These are phyloP conservation scores for Acrocyrtus sp. DNA, from an alignment of 2,888 invertebrate species.

Conservation along the genomic window DNA sequence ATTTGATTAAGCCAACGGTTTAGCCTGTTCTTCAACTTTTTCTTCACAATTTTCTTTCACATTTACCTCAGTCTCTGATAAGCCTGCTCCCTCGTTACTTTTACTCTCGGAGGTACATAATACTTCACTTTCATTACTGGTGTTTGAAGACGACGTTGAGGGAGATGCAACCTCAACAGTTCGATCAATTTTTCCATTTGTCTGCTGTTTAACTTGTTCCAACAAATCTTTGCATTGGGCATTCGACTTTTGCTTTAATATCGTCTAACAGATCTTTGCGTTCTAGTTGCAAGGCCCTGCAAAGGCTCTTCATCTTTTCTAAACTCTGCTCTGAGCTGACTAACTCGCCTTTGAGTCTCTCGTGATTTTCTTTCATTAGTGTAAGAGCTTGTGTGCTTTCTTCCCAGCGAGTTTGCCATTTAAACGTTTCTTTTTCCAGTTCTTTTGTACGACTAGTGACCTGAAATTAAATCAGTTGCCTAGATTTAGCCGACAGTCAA, in stretches of 20 bases:
- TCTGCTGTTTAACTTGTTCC: constrained; percentile 8
- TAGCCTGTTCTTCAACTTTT: too few species aligned
- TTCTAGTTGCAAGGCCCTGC: constrained; percentile 60
- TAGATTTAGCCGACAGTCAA: background rate
- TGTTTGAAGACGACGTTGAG: background rate
- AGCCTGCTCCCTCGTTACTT: too few species aligned
- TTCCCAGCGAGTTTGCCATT: constrained; percentile 62
- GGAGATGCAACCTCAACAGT: background rate
- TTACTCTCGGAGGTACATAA: too few species aligned
- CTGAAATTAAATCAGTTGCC: constrained; percentile 29
- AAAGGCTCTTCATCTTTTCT: constrained; percentile 61
- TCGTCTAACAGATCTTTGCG: constrained; percentile 58
- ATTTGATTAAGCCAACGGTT: too few species aligned
- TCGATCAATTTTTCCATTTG: background rate
- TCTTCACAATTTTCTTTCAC: too few species aligned
- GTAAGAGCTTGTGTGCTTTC: constrained; percentile 55
- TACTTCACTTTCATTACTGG: too few species aligned
- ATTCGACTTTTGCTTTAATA: constrained; percentile 33
- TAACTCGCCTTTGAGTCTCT: constrained; percentile 56
- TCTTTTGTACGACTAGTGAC: constrained; percentile 61
- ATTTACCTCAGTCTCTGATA: background rate
- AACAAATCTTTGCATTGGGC: constrained; percentile 2
- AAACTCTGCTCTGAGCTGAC: constrained; percentile 57
- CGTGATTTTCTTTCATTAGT: constrained; percentile 58
- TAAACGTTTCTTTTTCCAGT: constrained; percentile 58